Evolutionary conservation across 2,113 vertebrate genomes (phyloP).

Genomic region (Trichomycterus rosablanca): DNA sequence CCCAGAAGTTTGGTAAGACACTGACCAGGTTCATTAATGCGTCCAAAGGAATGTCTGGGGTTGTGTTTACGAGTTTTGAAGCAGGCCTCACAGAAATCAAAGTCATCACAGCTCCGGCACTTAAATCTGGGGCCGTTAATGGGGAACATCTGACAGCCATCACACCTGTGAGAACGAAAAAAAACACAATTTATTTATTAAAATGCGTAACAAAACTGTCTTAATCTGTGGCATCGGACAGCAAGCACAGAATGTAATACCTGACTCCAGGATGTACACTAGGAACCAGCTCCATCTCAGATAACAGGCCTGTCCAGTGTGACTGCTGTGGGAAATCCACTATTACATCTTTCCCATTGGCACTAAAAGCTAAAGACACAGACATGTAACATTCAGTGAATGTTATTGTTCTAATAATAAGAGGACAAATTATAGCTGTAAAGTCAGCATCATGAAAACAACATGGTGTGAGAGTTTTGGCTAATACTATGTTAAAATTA

Average conservation of each 20-base stretch:
- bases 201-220: neutral
- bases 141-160: slow-evolving; percentile 98
- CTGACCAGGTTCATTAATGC: slow-evolving; percentile 85
- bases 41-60: slow-evolving; percentile 86
- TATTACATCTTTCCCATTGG: slow-evolving; percentile 97
- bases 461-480: too few relatives aligned
- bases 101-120: slow-evolving; percentile 95
- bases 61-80: slow-evolving; percentile 96
- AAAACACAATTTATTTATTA: neutral
- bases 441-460: too few relatives aligned
- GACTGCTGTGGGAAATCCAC: slow-evolving; percentile 97
- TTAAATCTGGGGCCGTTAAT: slow-evolving; percentile 95
- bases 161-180: slow-evolving; percentile 72
- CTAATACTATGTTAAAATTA: too few relatives aligned
- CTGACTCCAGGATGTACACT: slow-evolving; percentile 94
- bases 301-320: slow-evolving; percentile 94
- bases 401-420: too few relatives aligned
- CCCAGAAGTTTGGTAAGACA: neutral
- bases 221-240: neutral
- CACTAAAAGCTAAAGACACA: slow-evolving; percentile 83
- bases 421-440: too few relatives aligned
- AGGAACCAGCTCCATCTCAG: slow-evolving; percentile 96
- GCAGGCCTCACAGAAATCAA: slow-evolving; percentile 95
- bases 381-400: neutral
- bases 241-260: slow-evolving; percentile 52